Evolutionary conservation across 2,888 invertebrate species (phyloP).

Genomic region (Orthonychiurus folsomi): DNA sequence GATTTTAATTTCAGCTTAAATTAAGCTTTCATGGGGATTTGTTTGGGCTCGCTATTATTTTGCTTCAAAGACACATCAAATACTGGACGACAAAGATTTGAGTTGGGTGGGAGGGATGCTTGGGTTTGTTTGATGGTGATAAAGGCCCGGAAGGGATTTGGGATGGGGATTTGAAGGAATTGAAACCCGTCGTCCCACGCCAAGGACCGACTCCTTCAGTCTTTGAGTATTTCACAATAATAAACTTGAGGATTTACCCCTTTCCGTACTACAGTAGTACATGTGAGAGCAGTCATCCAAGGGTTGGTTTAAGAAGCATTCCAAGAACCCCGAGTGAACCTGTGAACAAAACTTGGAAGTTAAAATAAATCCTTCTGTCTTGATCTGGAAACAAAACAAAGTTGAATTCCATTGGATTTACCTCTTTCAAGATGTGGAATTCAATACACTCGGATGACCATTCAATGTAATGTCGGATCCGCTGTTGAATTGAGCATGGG

Average conservation of each 20-base stretch:
- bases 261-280: constrained; percentile 37
- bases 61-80: no score
- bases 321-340: constrained; percentile 61
- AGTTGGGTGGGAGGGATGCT: no score
- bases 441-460: constrained; percentile 66
- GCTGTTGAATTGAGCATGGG: no score
- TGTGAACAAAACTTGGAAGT: not conserved
- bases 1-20: no score
- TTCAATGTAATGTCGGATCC: constrained; percentile 63
- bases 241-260: constrained; percentile 22
- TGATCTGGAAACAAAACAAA: not conserved
- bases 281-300: constrained; percentile 35
- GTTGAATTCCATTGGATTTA: not conserved
- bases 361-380: not conserved
- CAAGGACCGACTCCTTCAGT: no score
- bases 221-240: not conserved
- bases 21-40: no score
- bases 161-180: no score
- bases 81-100: no score
- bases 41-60: no score
- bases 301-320: constrained; percentile 53
- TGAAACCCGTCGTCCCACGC: no score
- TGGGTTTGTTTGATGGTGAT: no score
- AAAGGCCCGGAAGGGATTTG: no score
- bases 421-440: constrained; percentile 59